Percentiles rank a stretch among this genome's conserved stretches.
Conservation (phyloP, 1,140 invertebrate genomes). For the Brachionus calyciflorus region DNA sequence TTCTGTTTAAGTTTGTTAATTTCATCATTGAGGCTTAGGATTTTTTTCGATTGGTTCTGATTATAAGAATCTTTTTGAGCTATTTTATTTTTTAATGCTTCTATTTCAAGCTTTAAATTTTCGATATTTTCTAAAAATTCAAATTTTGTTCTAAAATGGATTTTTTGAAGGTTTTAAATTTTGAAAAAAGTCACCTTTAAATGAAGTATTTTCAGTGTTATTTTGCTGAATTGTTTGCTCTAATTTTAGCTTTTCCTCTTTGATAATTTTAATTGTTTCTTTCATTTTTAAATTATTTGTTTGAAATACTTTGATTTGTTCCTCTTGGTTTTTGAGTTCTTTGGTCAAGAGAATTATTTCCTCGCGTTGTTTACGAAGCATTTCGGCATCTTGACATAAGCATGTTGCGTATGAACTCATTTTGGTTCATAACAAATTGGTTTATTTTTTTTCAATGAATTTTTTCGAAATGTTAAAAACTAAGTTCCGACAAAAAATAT, state of each 20-base stretch:
- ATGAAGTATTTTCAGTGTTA: not conserved
- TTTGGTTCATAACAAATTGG: not conserved
- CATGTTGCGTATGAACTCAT: not conserved
- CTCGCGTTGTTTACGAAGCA: conserved; percentile 22
- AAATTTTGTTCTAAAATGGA: no score
- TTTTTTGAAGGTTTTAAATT: no score
- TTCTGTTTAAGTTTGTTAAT: conserved; percentile 3
- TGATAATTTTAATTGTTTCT: not conserved
- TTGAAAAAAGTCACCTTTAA: not conserved
- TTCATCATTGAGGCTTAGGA: not conserved
- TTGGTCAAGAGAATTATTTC: conserved; percentile 24
- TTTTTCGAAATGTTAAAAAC: no score
- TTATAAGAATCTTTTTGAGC: conserved; percentile 12
- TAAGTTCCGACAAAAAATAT: no score
- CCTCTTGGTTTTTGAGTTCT: conserved; percentile 27
- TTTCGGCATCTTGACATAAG: conserved; percentile 14
- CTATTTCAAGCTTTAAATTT: not conserved
- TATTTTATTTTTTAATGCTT: not conserved
- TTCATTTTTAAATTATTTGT: not conserved
- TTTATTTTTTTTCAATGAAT: not conserved
- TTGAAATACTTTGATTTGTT: conserved; percentile 17
- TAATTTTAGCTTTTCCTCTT: not conserved
- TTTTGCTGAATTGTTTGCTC: not conserved
- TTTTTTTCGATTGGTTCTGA: conserved; percentile 11
- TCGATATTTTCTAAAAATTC: not conserved